Percentiles rank a stretch among this genome's conserved stretches.
Conservation (phyloP, 2,797 vertebrate genomes). For the Scomberomorus guttatus region DNA sequence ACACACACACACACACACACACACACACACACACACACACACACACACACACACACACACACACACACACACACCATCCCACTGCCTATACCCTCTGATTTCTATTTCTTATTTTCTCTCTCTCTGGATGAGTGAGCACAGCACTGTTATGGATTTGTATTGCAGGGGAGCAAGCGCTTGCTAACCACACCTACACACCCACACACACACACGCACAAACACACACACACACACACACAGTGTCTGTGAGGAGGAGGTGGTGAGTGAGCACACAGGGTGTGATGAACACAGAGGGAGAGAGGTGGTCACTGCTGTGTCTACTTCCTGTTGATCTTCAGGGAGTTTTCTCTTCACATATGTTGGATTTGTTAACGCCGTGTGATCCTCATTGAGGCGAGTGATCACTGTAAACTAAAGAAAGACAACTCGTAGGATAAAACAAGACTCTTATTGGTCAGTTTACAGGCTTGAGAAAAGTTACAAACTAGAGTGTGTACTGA, state of each 20-base stretch:
- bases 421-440: not conserved
- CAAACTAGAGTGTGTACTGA: not conserved
- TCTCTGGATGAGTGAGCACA: constrained; percentile 54
- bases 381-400: not conserved
- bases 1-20: not conserved
- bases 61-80: not conserved
- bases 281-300: constrained; percentile 18
- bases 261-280: constrained; percentile 21
- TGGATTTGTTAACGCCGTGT: not conserved
- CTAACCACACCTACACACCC: constrained; percentile 3
- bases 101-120: constrained; percentile 59
- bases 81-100: constrained; percentile 25
- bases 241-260: not conserved
- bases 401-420: not conserved
- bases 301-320: not conserved
- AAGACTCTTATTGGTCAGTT: not conserved
- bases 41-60: not conserved
- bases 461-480: not conserved
- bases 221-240: not conserved
- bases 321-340: constrained; percentile 26
- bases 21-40: not conserved
- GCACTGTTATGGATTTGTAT: constrained; percentile 61
- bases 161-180: constrained; percentile 21
- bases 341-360: not conserved
- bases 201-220: constrained; percentile 10